Conservation (phyloP, 1,140 invertebrate species). For the Epicauta chinensis region DNA sequence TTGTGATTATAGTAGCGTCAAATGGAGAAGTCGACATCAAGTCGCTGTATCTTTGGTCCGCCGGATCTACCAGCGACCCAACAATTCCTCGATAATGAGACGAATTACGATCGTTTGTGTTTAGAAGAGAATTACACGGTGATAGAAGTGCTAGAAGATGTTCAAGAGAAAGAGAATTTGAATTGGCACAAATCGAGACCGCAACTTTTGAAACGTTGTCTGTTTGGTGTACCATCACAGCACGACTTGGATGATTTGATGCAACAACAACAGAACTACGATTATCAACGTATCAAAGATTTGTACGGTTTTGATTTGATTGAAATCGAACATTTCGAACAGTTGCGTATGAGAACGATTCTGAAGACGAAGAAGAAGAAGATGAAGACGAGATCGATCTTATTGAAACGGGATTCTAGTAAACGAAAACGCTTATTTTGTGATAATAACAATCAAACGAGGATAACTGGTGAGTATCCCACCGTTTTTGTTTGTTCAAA, state of each 20-base stretch:
- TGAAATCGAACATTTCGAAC: constrained; percentile 37
- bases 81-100: too few species aligned
- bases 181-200: too few species aligned
- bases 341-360: neutral
- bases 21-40: too few species aligned
- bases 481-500: too few species aligned
- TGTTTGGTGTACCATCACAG: constrained; percentile 1
- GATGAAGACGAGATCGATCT: neutral
- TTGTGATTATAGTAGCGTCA: too few species aligned
- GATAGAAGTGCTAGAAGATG: too few species aligned
- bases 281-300: constrained; percentile 6
- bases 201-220: constrained; percentile 6
- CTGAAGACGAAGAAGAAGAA: neutral
- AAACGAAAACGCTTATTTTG: neutral
- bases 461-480: constrained; percentile 5
- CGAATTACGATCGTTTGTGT: too few species aligned
- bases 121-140: too few species aligned
- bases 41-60: too few species aligned
- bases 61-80: too few species aligned
- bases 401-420: neutral
- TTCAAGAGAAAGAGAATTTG: too few species aligned
- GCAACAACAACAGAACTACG: constrained; percentile 4
- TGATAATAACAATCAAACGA: constrained; percentile 1
- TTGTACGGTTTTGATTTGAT: constrained; percentile 44
- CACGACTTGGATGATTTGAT: constrained; percentile 5